Evolutionary conservation across 1,140 invertebrate species (phyloP).

Genomic region (Mycetomoellerius zeteki): DNA sequence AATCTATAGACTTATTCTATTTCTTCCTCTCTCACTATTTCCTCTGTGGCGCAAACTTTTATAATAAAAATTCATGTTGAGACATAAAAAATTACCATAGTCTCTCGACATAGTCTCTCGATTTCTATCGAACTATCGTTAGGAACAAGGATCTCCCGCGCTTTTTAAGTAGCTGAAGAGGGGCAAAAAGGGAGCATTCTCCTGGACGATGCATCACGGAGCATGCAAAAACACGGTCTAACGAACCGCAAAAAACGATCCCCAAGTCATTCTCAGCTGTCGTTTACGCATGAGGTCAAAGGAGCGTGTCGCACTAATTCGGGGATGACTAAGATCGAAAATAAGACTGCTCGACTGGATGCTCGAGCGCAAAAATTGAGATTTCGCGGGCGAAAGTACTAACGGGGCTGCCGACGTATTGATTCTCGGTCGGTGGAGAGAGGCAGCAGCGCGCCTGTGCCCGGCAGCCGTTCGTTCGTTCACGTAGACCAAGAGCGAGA

Average conservation of each 20-base stretch:
- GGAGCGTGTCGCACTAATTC: not conserved
- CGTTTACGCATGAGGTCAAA: not conserved
- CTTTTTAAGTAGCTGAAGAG: slow-evolving; percentile 52
- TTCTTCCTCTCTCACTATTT: not conserved
- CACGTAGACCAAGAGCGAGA: slow-evolving; percentile 55
- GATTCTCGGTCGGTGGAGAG: slow-evolving; percentile 80
- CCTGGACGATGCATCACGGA: not conserved
- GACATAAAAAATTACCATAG: not conserved
- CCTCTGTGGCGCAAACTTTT: not conserved
- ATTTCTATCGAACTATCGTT: not conserved
- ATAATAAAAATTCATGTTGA: not conserved
- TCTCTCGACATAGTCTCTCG: not conserved
- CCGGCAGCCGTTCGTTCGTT: slow-evolving; percentile 63
- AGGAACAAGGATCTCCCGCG: slow-evolving; percentile 65
- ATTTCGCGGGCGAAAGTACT: slow-evolving; percentile 84
- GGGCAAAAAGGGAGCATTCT: slow-evolving; percentile 42
- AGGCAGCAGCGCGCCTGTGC: slow-evolving; percentile 79
- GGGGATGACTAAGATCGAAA: slow-evolving; percentile 2
- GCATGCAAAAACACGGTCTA: not conserved
- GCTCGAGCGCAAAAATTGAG: slow-evolving; percentile 78
- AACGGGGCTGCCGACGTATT: slow-evolving; percentile 83
- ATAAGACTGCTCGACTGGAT: slow-evolving; percentile 32
- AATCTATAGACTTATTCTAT: not conserved
- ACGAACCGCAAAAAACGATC: not conserved
- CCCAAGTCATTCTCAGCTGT: not conserved